These are phyloP conservation scores for rat (Rattus norvegicus) DNA, from an alignment of 2,113 vertebrate species.

Conservation along the genomic window GRCr8 NC_086035.1:24937001-24937500, in stretches of 20 bases:
- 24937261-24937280: neutral
- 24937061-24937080: neutral
- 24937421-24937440: too few relatives aligned
- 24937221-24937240: neutral
- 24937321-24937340: too few relatives aligned
- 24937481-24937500: too few relatives aligned
- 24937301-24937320: neutral
- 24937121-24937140: neutral
- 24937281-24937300: neutral
- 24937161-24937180: neutral
- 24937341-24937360: too few relatives aligned
- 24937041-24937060: neutral
- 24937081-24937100: neutral
- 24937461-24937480: too few relatives aligned
- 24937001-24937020: neutral
- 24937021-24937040: neutral
- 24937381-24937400: too few relatives aligned
- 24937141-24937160: neutral
- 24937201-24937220: neutral
- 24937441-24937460: too few relatives aligned
- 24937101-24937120: neutral
- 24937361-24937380: too few relatives aligned
- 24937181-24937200: neutral
- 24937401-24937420: too few relatives aligned
- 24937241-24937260: neutral